Conservation (phyloP, 2,113 vertebrate species). For the Periophthalmodon schlosseri region DNA sequence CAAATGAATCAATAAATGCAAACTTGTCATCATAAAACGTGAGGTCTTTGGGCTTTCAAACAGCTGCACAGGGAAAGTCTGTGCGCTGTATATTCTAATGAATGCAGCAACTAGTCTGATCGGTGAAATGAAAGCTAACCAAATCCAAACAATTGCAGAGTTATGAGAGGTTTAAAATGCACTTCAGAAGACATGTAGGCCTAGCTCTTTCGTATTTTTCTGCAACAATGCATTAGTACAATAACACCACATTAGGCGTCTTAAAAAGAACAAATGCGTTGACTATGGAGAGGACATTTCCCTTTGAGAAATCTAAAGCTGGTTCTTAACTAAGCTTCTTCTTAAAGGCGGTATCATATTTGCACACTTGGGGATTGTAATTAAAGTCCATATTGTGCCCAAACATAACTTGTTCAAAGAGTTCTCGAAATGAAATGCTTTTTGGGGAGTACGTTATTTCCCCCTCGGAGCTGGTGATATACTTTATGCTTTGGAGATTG, state of each 20-base stretch:
- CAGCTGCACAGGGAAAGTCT: too few species aligned
- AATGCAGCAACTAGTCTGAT: neutral
- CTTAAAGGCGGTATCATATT: constrained; percentile 22
- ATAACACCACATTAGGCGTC: neutral
- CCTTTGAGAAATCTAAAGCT: constrained; percentile 1
- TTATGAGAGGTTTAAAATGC: neutral
- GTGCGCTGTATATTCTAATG: constrained; percentile 7
- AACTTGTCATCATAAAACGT: too few species aligned
- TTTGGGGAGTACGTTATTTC: neutral
- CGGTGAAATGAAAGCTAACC: neutral
- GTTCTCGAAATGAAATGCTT: constrained; percentile 2
- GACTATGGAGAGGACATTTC: neutral
- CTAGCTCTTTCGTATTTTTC: neutral
- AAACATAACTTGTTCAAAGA: constrained; percentile 10
- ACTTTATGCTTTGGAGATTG: neutral
- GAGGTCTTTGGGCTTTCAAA: too few species aligned
- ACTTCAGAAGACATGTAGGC: neutral
- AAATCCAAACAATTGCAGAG: neutral
- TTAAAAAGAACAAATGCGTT: neutral
- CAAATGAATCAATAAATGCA: too few species aligned
- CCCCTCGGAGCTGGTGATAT: neutral
- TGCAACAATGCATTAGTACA: neutral
- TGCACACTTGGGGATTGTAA: constrained; percentile 30
- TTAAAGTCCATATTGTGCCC: constrained; percentile 20
- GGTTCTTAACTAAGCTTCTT: constrained; percentile 6